Conservation (phyloP, 2,113 vertebrate genomes). For the Corvus hawaiiensis region DNA sequence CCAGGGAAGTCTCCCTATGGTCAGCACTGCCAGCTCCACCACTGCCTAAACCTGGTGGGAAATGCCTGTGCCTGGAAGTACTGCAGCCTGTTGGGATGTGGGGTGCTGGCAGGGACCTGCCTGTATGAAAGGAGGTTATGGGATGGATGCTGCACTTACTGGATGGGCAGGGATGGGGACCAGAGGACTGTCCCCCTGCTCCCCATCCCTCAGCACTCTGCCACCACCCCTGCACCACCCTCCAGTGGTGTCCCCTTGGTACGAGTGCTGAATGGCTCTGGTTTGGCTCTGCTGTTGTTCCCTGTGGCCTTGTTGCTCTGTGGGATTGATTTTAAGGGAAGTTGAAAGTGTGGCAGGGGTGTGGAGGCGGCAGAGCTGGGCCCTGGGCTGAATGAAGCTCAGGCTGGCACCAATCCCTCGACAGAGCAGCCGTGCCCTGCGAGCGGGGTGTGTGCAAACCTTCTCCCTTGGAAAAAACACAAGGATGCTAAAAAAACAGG, state of each 20-base stretch:
- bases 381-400: neutral
- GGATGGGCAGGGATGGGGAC: accelerated
- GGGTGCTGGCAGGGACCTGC: neutral
- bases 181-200: neutral
- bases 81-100: neutral
- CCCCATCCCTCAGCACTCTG: neutral
- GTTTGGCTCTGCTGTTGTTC: neutral
- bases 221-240: neutral
- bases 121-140: too few relatives aligned
- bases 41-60: neutral
- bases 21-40: neutral
- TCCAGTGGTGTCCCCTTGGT: accelerated
- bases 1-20: neutral
- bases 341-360: neutral
- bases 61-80: neutral
- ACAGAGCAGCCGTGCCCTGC: accelerated
- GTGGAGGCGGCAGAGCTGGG: accelerated
- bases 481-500: neutral
- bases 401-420: accelerated
- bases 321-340: neutral
- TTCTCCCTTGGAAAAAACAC: neutral
- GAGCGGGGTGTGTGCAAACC: accelerated
- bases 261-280: neutral
- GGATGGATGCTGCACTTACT: neutral
- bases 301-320: neutral